phyloP scores from a whole-genome alignment of 1,140 invertebrate genomes.

The Drosophila pseudoobscura region DNA sequence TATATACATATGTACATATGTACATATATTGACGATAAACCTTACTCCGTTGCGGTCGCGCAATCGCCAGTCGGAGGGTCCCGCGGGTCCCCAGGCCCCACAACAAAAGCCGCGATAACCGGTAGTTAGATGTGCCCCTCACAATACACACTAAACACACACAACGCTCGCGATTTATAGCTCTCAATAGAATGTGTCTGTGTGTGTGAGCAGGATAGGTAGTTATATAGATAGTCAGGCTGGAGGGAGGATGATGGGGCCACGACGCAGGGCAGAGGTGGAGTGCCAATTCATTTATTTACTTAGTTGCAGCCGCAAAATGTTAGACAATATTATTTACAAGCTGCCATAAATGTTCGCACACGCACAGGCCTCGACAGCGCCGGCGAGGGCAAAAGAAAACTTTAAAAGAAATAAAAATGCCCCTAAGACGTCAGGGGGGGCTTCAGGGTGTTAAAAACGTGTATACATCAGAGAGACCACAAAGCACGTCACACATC shows the following conservation, averaged over 20 bases:
- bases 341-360: slow-evolving; percentile 38
- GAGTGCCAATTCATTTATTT: slow-evolving; percentile 22
- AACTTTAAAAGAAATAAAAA: slow-evolving; percentile 1
- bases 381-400: background rate
- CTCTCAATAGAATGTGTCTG: slow-evolving; percentile 26
- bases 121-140: slow-evolving; percentile 32
- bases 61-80: no score
- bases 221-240: no score
- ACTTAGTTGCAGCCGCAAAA: slow-evolving; percentile 34
- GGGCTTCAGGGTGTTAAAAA: slow-evolving; percentile 53
- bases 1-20: no score
- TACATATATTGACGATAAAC: slow-evolving; percentile 1
- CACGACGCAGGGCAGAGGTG: slow-evolving; percentile 1
- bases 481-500: slow-evolving; percentile 22
- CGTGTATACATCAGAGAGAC: slow-evolving; percentile 34
- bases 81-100: no score
- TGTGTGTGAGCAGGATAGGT: background rate
- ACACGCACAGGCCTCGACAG: background rate
- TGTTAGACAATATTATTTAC: slow-evolving; percentile 36
- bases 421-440: background rate
- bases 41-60: background rate
- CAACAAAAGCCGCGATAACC: slow-evolving; percentile 53
- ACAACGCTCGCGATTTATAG: slow-evolving; percentile 38
- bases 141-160: background rate
- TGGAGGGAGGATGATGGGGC: background rate